Conservation (phyloP, 35 echinoderm and acorn worm genomes). For the Nesometra sesokonis region DNA sequence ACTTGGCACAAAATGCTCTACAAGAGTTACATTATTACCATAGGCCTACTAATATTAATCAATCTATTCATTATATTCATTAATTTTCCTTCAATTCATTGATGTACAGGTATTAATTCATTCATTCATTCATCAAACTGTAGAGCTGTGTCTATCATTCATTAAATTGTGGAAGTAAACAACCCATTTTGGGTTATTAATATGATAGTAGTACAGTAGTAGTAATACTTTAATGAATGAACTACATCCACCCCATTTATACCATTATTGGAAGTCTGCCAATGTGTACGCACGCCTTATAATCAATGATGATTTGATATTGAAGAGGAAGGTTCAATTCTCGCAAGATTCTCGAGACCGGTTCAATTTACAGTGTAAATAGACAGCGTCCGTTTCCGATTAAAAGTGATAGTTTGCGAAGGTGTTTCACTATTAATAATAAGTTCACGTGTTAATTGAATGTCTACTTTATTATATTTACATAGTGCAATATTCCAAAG, state of each 20-base stretch:
- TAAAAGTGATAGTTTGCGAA: background rate
- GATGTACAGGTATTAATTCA: too few relatives aligned
- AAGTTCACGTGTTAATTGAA: background rate
- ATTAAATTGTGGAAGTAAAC: background rate
- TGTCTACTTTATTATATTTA: background rate
- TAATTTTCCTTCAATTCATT: too few relatives aligned
- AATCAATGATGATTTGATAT: background rate
- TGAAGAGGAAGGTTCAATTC: background rate
- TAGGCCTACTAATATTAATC: too few relatives aligned
- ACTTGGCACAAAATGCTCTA: too few relatives aligned
- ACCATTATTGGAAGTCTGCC: background rate
- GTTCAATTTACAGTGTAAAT: background rate
- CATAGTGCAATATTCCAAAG: background rate
- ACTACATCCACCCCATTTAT: background rate
- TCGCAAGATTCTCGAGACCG: background rate
- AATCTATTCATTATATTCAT: too few relatives aligned
- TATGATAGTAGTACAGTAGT: too few relatives aligned
- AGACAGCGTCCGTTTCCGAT: background rate
- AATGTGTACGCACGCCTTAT: background rate
- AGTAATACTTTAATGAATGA: background rate
- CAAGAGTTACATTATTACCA: too few relatives aligned
- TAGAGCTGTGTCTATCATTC: too few relatives aligned
- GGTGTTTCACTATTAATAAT: background rate
- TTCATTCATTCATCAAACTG: too few relatives aligned
- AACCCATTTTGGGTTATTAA: background rate